Conservation (phyloP, 1,140 invertebrate genomes). For the Neuroterus valhalla region DNA sequence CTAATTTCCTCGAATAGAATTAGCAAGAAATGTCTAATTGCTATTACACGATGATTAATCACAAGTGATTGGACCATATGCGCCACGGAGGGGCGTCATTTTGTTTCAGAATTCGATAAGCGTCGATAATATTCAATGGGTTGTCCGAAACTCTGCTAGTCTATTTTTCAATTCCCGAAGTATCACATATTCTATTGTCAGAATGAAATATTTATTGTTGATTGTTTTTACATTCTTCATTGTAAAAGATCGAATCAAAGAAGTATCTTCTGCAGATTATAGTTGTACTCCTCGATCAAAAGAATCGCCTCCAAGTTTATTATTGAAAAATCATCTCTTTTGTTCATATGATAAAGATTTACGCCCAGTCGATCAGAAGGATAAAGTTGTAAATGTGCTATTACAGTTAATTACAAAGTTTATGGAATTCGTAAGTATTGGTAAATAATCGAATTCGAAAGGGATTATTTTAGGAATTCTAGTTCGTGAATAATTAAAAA, state of each 20-base stretch:
- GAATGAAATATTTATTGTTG: background rate
- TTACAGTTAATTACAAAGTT: conserved; percentile 2
- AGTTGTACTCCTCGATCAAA: background rate
- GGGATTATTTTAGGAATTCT: no score
- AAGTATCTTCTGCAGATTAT: background rate
- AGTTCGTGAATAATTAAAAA: no score
- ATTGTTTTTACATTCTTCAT: background rate
- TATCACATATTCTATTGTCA: background rate
- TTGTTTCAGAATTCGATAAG: background rate
- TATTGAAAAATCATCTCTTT: conserved; percentile 9
- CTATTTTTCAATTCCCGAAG: background rate
- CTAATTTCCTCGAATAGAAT: no score
- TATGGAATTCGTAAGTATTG: conserved; percentile 19
- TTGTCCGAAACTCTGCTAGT: background rate
- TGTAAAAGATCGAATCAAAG: background rate
- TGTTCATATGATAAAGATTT: background rate
- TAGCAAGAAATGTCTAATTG: no score
- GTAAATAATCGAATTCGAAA: no score
- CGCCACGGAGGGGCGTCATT: background rate
- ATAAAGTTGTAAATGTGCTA: background rate
- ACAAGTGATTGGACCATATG: no score
- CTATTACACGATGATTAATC: no score
- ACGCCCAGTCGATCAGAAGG: background rate
- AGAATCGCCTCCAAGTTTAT: conserved; percentile 1
- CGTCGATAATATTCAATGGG: background rate